These are phyloP conservation scores for Remorina albescens DNA, from an alignment of 2,797 vertebrate species.

Conservation along the genomic window DNA sequence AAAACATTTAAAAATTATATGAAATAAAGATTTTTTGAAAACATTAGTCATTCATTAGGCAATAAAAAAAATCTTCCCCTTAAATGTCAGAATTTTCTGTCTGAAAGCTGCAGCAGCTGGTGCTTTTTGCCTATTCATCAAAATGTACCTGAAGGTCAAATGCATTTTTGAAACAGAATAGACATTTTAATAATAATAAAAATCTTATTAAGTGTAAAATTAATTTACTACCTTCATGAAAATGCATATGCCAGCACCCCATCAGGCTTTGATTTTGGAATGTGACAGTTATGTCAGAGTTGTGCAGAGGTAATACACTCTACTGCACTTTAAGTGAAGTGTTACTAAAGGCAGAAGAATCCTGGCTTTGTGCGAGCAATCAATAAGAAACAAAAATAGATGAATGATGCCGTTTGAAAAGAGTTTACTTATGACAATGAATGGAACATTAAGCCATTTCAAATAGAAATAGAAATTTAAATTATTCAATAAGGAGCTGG, in stretches of 20 bases:
- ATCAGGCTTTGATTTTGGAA: conserved; percentile 42
- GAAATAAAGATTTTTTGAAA: too few species aligned
- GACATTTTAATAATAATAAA: conserved; percentile 2
- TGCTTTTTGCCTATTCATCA: too few species aligned
- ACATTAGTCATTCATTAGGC: too few species aligned
- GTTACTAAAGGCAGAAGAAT: conserved; percentile 39
- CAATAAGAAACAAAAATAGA: conserved; percentile 29
- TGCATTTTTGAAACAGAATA: conserved; percentile 21
- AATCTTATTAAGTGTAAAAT: conserved; percentile 30
- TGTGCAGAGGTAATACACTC: conserved; percentile 19
- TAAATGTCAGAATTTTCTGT: neutral
- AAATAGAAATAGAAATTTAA: conserved; percentile 17
- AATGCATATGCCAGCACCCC: conserved; percentile 24
- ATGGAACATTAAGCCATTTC: neutral
- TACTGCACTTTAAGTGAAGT: conserved; percentile 43
- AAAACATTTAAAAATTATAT: neutral
- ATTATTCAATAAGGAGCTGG: conserved; percentile 17
- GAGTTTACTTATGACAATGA: conserved; percentile 16
- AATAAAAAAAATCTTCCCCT: neutral
- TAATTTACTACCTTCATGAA: conserved; percentile 9
- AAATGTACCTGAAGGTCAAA: too few species aligned
- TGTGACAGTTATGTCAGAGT: conserved; percentile 40
- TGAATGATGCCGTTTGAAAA: conserved; percentile 16
- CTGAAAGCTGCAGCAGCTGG: neutral
- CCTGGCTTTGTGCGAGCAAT: conserved; percentile 25